Percentiles rank a stretch among this genome's conserved stretches.
phyloP scores from a whole-genome alignment of 2,888 invertebrate species.

The Megamerina dolium region DNA sequence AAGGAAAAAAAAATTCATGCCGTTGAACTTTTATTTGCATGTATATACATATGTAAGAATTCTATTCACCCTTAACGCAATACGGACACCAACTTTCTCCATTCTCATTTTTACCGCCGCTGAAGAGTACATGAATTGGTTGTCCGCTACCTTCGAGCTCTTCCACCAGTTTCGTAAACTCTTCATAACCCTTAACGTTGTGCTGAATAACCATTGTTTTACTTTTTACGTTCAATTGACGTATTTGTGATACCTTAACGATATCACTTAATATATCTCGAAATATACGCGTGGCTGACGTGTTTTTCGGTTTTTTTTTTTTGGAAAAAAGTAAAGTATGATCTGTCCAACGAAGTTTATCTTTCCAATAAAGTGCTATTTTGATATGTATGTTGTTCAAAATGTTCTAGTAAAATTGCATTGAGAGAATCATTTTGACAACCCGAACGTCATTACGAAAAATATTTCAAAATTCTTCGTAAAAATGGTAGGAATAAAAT shows the following conservation, averaged over 20 bases:
- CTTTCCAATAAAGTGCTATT: no score
- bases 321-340: no score
- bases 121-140: slow-evolving; percentile 46
- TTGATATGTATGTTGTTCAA: no score
- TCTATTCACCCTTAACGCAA: slow-evolving; percentile 67
- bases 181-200: slow-evolving; percentile 48
- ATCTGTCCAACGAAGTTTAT: no score
- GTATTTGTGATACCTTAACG: no score
- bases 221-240: neutral
- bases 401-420: no score
- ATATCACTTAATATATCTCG: no score
- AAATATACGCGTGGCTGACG: no score
- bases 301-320: neutral
- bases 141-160: slow-evolving; percentile 39
- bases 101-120: slow-evolving; percentile 49
- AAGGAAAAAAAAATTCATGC: neutral
- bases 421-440: no score
- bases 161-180: slow-evolving; percentile 46
- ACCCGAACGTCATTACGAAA: no score
- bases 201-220: slow-evolving; percentile 46
- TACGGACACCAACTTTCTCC: slow-evolving; percentile 87
- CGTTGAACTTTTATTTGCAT: neutral
- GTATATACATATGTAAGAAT: neutral
- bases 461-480: no score
- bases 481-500: no score